phyloP scores from a whole-genome alignment of 2,113 vertebrate genomes.

The Passer montanus region DNA sequence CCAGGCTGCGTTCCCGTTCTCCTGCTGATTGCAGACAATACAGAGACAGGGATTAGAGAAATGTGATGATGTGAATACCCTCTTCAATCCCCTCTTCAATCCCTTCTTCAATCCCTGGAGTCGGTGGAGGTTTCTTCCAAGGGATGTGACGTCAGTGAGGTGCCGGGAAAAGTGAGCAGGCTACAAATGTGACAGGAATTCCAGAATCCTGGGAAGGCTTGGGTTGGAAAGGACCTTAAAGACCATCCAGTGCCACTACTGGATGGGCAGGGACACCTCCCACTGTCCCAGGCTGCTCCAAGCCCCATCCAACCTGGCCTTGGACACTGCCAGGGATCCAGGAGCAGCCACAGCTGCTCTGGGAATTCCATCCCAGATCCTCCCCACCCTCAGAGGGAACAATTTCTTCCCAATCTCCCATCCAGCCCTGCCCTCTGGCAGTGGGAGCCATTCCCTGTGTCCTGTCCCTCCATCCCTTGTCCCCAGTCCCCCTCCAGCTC shows the following conservation, averaged over 20 bases:
- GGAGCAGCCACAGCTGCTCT: not conserved
- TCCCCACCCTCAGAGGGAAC: not conserved
- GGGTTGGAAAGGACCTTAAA: not conserved
- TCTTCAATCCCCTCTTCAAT: fast-evolving
- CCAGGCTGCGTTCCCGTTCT: not conserved
- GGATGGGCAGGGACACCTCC: not conserved
- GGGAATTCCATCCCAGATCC: fast-evolving
- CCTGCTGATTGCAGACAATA: not conserved
- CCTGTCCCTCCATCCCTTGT: not conserved
- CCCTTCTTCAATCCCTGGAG: fast-evolving
- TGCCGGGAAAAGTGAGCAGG: not conserved
- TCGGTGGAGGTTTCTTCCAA: not conserved
- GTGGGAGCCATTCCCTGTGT: not conserved
- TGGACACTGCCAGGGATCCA: not conserved
- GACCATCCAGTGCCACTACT: not conserved
- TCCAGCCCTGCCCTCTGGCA: fast-evolving
- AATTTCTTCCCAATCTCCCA: not conserved
- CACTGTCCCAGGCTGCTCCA: fast-evolving
- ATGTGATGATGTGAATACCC: fast-evolving
- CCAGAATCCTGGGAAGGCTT: fast-evolving
- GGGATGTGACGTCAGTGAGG: fast-evolving
- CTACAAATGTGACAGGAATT: fast-evolving
- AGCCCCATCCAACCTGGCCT: fast-evolving
- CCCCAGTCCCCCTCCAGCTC: not conserved
- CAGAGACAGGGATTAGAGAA: not conserved